phyloP scores from a whole-genome alignment of 2,888 invertebrate genomes.

The Sinhomidia bicolor region DNA sequence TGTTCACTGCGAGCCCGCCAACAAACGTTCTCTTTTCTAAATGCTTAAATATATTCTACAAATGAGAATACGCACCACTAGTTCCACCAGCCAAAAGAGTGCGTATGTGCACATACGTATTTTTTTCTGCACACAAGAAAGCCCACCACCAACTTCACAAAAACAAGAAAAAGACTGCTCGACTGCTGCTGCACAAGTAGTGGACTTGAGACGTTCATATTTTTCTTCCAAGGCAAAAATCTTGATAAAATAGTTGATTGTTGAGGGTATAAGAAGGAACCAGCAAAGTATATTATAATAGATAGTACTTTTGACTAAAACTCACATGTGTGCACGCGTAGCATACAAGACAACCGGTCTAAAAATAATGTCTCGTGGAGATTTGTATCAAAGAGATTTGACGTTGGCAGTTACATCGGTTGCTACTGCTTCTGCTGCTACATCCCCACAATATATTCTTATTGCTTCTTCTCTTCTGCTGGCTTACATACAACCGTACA shows the following conservation, averaged over 20 bases:
- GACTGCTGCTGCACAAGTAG: too few species aligned
- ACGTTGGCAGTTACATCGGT: slow-evolving; percentile 33
- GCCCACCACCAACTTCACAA: neutral
- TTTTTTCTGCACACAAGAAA: too few species aligned
- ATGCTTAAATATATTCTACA: too few species aligned
- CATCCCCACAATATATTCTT: neutral
- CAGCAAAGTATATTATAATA: too few species aligned
- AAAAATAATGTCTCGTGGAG: slow-evolving; percentile 29
- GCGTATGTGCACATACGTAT: neutral
- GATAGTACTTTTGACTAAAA: neutral
- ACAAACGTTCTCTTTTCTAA: neutral
- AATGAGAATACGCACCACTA: neutral
- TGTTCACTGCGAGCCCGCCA: slow-evolving; percentile 1
- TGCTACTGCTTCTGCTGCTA: neutral
- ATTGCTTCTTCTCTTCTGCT: neutral
- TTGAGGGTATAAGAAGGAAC: too few species aligned
- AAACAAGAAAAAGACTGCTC: too few species aligned
- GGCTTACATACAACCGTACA: too few species aligned
- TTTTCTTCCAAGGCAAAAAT: slow-evolving; percentile 24
- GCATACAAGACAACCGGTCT: too few species aligned
- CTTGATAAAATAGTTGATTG: slow-evolving; percentile 45
- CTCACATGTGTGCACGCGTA: too few species aligned
- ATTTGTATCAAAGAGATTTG: slow-evolving; percentile 54
- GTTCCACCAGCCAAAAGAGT: neutral
- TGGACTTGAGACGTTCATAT: neutral